Conservation (phyloP, 2,797 vertebrate genomes). For the Trematomus bernacchii region DNA sequence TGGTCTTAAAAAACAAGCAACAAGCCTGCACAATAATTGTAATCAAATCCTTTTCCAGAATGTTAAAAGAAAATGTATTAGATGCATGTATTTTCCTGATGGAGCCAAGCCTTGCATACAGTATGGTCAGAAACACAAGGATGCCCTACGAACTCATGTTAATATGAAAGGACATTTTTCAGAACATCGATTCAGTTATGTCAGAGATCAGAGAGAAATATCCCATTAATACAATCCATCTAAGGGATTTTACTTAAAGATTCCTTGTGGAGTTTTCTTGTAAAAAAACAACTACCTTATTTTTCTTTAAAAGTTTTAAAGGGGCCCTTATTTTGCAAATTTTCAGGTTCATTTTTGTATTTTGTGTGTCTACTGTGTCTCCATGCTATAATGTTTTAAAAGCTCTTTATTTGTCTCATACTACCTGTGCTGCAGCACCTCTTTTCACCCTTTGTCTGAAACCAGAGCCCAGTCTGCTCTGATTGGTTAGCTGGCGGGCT, state of each 20-base stretch:
- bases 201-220: too few species aligned
- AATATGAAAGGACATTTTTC: neutral
- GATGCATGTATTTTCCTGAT: slow-evolving; percentile 5
- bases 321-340: too few species aligned
- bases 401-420: too few species aligned
- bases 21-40: slow-evolving; percentile 19
- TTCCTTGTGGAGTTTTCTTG: neutral
- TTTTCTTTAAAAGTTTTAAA: neutral
- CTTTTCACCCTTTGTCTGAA: too few species aligned
- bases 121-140: neutral
- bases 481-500: too few species aligned
- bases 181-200: too few species aligned
- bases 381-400: too few species aligned
- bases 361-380: too few species aligned
- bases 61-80: neutral
- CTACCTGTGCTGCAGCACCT: too few species aligned
- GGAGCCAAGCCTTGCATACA: neutral
- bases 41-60: slow-evolving; percentile 27
- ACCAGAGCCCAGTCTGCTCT: too few species aligned
- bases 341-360: neutral
- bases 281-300: neutral
- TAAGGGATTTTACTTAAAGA: neutral
- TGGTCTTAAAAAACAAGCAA: slow-evolving; percentile 15
- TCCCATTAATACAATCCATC: too few species aligned
- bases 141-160: neutral